Percentiles rank a stretch among this genome's conserved stretches.
Conservation (phyloP, 1,140 invertebrate species). For the Phocides pigmalion region DNA sequence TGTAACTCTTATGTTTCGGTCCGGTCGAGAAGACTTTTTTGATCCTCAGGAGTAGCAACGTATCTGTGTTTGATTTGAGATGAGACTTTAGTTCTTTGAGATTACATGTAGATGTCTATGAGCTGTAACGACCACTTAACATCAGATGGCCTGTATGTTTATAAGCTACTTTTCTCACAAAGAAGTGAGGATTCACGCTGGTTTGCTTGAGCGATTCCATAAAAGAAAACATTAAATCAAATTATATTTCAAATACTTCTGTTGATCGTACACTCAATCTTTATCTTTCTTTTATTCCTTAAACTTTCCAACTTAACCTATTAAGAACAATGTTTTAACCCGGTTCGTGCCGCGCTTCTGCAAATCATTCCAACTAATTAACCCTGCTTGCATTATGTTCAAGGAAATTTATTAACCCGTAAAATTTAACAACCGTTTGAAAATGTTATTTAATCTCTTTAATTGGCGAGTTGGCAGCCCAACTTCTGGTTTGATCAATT, state of each 20-base stretch:
- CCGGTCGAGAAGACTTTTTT: too few species aligned
- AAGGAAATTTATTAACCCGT: constrained; percentile 30
- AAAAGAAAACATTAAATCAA: not conserved
- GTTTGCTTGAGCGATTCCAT: too few species aligned
- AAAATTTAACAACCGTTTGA: constrained; percentile 28
- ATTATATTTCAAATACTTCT: not conserved
- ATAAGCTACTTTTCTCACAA: too few species aligned
- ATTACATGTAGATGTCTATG: too few species aligned
- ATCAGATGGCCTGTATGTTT: too few species aligned
- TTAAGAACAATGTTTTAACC: constrained; percentile 55
- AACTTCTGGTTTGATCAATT: not conserved
- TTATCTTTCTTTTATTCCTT: constrained; percentile 31
- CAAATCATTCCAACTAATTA: constrained; percentile 69
- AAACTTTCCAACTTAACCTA: constrained; percentile 60
- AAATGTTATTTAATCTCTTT: constrained; percentile 27
- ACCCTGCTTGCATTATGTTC: constrained; percentile 37
- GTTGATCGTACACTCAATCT: not conserved
- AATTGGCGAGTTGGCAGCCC: constrained; percentile 23
- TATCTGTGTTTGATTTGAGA: too few species aligned
- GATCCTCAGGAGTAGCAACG: too few species aligned
- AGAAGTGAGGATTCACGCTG: too few species aligned
- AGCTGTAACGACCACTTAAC: too few species aligned
- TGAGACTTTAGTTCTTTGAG: too few species aligned
- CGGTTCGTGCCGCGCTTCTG: constrained; percentile 41
- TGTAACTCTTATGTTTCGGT: too few species aligned